These are phyloP conservation scores for Todiramphus chloris DNA, from an alignment of 2,113 vertebrate species.

Conservation along the genomic window DNA sequence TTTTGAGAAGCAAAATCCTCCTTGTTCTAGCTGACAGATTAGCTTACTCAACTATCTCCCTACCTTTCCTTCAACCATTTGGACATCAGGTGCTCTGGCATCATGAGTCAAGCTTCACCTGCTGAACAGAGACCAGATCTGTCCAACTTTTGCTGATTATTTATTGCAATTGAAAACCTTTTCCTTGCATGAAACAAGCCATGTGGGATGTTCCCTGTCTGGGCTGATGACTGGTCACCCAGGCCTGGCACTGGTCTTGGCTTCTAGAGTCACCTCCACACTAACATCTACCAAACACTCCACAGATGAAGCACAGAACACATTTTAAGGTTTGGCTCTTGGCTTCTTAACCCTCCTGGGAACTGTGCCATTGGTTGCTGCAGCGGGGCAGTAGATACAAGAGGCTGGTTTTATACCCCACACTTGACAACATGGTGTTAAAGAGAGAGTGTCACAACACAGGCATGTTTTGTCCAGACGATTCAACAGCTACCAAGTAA, in stretches of 20 bases:
- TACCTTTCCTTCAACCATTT: not conserved
- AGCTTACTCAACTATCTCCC: not conserved
- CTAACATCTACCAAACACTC: not conserved
- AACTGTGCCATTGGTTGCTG: not conserved
- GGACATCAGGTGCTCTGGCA: not conserved
- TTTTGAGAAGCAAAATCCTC: not conserved
- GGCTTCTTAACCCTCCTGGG: not conserved
- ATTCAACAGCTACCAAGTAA: not conserved
- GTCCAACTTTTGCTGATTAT: not conserved
- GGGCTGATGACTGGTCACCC: not conserved
- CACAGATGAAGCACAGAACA: not conserved
- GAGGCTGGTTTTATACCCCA: not conserved
- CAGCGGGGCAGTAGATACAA: not conserved
- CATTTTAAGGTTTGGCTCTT: not conserved
- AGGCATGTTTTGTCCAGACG: not conserved
- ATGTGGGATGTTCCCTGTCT: not conserved
- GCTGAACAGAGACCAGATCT: not conserved
- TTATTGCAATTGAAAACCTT: not conserved
- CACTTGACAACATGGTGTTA: not conserved
- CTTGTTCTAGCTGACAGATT: not conserved
- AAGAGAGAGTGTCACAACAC: not conserved
- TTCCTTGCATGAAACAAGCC: not conserved
- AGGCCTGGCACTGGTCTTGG: not conserved
- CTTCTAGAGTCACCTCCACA: not conserved
- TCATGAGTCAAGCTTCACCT: not conserved